phyloP scores from a whole-genome alignment of 2,113 vertebrate genomes.

The Benitochromis conjunctus region DNA sequence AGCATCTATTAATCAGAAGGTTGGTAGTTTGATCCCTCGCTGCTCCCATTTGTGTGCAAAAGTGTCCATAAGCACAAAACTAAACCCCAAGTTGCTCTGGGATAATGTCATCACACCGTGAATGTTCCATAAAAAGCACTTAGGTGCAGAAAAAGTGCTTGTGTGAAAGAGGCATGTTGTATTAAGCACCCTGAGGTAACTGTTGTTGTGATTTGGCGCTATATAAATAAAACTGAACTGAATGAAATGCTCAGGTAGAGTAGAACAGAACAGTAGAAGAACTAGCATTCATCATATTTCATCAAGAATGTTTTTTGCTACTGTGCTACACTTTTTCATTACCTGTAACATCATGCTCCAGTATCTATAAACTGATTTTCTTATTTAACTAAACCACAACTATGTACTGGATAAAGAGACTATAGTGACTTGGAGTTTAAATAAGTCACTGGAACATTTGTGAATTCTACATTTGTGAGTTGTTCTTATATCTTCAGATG shows the following conservation, averaged over 20 bases:
- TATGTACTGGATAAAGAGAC: too few relatives aligned
- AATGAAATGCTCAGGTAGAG: neutral
- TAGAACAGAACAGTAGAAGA: neutral
- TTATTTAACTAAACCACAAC: neutral
- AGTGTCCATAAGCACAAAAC: neutral
- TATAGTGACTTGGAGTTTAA: too few relatives aligned
- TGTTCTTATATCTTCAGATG: too few relatives aligned
- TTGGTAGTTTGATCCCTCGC: neutral
- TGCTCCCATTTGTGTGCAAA: neutral
- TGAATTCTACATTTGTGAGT: neutral
- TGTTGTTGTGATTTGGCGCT: fast-evolving
- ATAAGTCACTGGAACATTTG: neutral
- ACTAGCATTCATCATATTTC: neutral
- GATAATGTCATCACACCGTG: neutral
- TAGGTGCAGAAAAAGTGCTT: neutral
- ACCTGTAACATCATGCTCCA: neutral
- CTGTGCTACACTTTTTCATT: neutral
- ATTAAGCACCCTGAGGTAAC: fast-evolving
- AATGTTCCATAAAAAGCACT: fast-evolving
- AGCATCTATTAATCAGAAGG: neutral
- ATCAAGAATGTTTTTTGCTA: neutral
- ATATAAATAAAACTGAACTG: neutral
- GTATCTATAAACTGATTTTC: neutral
- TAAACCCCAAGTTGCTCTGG: fast-evolving
- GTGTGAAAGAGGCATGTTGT: neutral